Evolutionary conservation across 2,888 invertebrate genomes (phyloP).

Genomic region (Halictus ligatus): DNA sequence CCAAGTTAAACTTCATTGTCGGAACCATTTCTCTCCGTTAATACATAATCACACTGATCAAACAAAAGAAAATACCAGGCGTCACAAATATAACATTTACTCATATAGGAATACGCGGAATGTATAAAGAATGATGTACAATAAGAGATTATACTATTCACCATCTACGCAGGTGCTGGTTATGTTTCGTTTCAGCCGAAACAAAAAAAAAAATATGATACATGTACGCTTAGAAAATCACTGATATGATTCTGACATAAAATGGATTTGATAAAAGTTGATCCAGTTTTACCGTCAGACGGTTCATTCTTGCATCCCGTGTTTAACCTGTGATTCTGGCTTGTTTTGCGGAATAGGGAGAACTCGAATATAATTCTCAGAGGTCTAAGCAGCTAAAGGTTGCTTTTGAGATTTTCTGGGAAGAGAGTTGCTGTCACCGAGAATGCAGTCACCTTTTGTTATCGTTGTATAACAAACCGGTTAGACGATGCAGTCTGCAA

Average conservation of each 20-base stretch:
- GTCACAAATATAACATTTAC: background rate
- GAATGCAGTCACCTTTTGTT: constrained; percentile 75
- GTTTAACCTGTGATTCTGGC: constrained; percentile 5
- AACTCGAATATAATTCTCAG: constrained; percentile 17
- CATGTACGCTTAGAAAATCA: background rate
- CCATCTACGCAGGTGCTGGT: background rate
- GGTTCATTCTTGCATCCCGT: background rate
- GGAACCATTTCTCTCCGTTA: background rate
- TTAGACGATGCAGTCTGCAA: constrained; percentile 75
- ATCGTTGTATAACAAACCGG: constrained; percentile 68
- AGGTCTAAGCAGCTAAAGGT: constrained; percentile 45
- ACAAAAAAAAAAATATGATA: background rate
- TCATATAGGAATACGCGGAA: background rate
- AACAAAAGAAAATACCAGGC: background rate
- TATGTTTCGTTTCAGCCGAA: background rate
- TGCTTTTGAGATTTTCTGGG: constrained; percentile 47
- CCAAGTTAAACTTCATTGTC: no score
- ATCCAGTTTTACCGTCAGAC: constrained; percentile 4
- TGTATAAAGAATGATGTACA: background rate
- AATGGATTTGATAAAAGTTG: background rate
- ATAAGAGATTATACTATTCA: background rate
- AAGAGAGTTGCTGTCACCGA: constrained; percentile 15
- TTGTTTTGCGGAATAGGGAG: constrained; percentile 23
- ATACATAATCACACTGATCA: background rate
- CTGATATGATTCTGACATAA: background rate